Base-by-base conservation (phyloP, 2,797 vertebrate species). In the Lindbergichthys nudifrons region DNA sequence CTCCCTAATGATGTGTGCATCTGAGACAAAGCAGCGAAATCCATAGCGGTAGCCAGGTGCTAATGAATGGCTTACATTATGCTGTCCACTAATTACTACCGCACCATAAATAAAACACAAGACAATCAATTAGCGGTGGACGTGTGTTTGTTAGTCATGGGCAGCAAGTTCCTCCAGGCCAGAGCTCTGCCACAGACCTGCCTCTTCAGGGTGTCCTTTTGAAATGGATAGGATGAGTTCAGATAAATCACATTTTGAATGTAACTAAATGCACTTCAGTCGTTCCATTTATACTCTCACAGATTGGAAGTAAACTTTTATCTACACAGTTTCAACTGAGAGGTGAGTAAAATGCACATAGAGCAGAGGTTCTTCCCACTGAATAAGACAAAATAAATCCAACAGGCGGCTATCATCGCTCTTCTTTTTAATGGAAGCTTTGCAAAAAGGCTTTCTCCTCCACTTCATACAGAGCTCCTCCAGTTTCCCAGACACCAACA, bases 61-160 rank as follows among this genome's bases (percentile, higher is more conserved):
- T 95, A 96, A 95, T 95, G 94, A 95, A 95, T 93, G 93, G 91
- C 87, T 93, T 93, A 94, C 93, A 94, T 94, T 95, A 95, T 93
- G 90, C 93, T 90, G 93, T 93, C 93, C 94, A 85, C 94, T 95
- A 96, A 96, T 96, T 95, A 96, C 92, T 88, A 80, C 83, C 83
- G 78, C 88, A 88, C 92, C 93, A 94, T 95, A 94, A 96, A 96
- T 95, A 95, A 95, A 95, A 93, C 93, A 92, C 88, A 92, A 93
- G 92, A 94, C 93, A 95, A 95, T 96, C 94, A 95, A 96, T 95
- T 96, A 96, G 93, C 56, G 63, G 77, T 82, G 87, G 92, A 92
- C 82, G 88, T 90, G 92, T 94, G 88, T 95, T 94, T 93, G 94
- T 95, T 93, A 92, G 93, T 93, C 92, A 91, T 84, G 91, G 92